These are phyloP conservation scores for Lanistes nyassanus DNA, from an alignment of 1,140 invertebrate genomes.

Conservation along the genomic window DNA sequence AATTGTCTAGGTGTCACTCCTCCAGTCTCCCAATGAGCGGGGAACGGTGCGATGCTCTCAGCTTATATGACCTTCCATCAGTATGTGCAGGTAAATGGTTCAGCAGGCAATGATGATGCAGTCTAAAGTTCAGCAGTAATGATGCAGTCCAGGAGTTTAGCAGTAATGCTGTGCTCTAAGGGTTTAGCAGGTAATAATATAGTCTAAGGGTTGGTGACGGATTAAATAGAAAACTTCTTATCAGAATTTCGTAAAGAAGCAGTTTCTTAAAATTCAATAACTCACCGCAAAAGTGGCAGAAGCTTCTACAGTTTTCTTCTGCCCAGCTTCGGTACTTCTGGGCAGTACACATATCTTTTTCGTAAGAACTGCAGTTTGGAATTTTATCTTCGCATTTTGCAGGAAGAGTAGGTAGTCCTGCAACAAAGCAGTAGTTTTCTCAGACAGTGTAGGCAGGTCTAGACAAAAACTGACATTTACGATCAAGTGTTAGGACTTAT, in stretches of 20 bases:
- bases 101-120: too few relatives aligned
- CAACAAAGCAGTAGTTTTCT: not conserved
- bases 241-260: not conserved
- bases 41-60: too few relatives aligned
- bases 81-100: too few relatives aligned
- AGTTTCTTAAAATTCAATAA: not conserved
- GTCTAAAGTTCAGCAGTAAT: too few relatives aligned
- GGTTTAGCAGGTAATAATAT: too few relatives aligned
- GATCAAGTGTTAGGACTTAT: not conserved
- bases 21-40: too few relatives aligned
- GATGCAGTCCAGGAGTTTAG: too few relatives aligned
- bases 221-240: too few relatives aligned
- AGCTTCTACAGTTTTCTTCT: constrained; percentile 23
- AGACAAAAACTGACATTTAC: not conserved
- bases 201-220: too few relatives aligned
- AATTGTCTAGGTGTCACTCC: too few relatives aligned
- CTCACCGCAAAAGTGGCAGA: constrained; percentile 17
- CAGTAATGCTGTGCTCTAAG: too few relatives aligned
- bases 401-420: not conserved
- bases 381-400: not conserved
- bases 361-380: not conserved
- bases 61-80: too few relatives aligned
- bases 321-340: constrained; percentile 21
- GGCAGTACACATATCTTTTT: not conserved
- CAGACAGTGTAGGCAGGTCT: not conserved